Evolutionary conservation across 1,140 invertebrate species (phyloP).

Genomic region (Drosophila rufa): DNA sequence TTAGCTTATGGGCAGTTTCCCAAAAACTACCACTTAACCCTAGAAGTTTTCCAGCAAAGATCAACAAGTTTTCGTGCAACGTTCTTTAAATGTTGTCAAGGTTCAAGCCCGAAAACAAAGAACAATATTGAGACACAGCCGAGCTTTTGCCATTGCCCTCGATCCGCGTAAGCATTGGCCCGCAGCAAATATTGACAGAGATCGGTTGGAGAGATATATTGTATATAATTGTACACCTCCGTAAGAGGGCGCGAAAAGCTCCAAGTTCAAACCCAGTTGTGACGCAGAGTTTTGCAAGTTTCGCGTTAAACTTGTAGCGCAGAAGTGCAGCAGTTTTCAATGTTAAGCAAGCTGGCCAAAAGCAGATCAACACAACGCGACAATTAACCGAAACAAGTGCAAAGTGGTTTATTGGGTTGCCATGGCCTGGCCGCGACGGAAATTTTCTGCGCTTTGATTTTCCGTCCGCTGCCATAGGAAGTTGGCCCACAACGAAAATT

Average conservation of each 20-base stretch:
- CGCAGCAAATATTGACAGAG: constrained; percentile 32
- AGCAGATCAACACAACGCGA: constrained; percentile 30
- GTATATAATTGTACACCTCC: not conserved
- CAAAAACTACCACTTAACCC: constrained; percentile 2
- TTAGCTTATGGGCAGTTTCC: not conserved
- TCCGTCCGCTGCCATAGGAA: constrained; percentile 58
- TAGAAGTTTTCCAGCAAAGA: constrained; percentile 4
- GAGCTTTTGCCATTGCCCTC: constrained; percentile 25
- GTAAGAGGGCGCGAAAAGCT: constrained; percentile 35
- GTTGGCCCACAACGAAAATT: constrained; percentile 71
- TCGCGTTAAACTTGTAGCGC: constrained; percentile 20
- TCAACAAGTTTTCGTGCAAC: constrained; percentile 14
- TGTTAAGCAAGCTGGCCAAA: constrained; percentile 46
- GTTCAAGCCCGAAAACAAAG: constrained; percentile 27
- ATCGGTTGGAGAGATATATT: constrained; percentile 8
- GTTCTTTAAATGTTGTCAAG: constrained; percentile 26
- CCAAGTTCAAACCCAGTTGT: constrained; percentile 52
- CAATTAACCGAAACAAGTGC: constrained; percentile 51
- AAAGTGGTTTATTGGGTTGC: constrained; percentile 61
- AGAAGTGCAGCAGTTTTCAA: constrained; percentile 60
- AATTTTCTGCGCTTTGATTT: constrained; percentile 53
- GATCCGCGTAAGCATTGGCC: constrained; percentile 5
- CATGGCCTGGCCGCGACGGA: constrained; percentile 34
- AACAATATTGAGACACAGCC: constrained; percentile 20
- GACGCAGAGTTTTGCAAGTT: constrained; percentile 34